A percentile compares a stretch with the other conserved stretches of the same genome.
These are phyloP conservation scores for Cariama cristata DNA, from an alignment of 2,113 vertebrate genomes.

Conservation along the genomic window DNA sequence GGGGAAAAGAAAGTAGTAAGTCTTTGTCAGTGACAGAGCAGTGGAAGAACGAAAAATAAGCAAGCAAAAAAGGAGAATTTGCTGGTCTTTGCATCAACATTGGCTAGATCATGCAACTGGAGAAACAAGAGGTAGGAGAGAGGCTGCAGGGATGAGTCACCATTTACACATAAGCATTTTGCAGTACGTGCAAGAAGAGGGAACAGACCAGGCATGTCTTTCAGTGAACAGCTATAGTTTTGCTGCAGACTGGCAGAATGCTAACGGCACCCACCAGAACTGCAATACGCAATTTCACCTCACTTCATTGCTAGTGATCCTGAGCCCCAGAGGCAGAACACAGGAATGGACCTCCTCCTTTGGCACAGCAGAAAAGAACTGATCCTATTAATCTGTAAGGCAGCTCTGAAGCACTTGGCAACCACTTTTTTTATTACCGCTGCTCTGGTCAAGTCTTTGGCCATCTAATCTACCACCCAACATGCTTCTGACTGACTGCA, in stretches of 20 bases:
- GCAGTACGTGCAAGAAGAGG: not conserved
- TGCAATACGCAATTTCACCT: not conserved
- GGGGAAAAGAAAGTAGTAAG: not conserved
- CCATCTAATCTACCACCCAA: not conserved
- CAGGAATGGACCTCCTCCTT: not conserved
- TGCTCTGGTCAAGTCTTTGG: not conserved
- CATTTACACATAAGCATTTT: not conserved
- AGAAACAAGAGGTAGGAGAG: not conserved
- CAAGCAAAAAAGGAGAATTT: not conserved
- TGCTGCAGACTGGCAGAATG: not conserved
- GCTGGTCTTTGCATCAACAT: not conserved
- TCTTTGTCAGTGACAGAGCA: not conserved
- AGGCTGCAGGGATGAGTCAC: not conserved
- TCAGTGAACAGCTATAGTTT: not conserved
- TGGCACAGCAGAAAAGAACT: not conserved
- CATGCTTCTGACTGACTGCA: not conserved
- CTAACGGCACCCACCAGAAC: not conserved
- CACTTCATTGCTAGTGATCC: not conserved
- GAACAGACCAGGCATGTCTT: accelerated
- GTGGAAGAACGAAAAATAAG: not conserved
- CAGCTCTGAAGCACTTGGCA: not conserved
- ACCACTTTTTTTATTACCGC: not conserved
- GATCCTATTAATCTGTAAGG: not conserved
- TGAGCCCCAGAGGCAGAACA: not conserved
- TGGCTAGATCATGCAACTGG: not conserved